Conservation (phyloP, 2,888 invertebrate genomes). For the Synanthedon tipuliformis region DNA sequence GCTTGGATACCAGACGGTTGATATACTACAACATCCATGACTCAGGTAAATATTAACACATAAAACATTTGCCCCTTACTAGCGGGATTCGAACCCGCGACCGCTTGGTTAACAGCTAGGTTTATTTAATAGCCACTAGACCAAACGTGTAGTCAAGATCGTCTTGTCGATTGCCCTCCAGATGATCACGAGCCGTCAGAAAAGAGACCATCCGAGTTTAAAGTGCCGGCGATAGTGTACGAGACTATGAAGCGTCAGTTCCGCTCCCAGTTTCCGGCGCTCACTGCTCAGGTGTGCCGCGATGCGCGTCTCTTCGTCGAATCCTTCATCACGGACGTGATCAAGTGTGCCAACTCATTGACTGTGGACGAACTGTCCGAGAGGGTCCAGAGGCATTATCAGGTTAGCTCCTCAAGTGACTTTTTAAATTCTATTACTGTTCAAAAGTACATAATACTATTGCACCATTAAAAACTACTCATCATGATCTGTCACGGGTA, state of each 20-base stretch:
- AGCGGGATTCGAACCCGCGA: no score
- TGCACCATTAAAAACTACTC: no score
- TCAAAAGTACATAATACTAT: no score
- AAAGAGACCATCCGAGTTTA: conserved; percentile 40
- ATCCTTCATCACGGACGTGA: conserved; percentile 73
- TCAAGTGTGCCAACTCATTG: conserved; percentile 70
- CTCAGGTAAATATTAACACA: no score
- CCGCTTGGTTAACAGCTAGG: no score
- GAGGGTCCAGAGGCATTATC: conserved; percentile 91
- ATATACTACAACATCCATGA: no score
- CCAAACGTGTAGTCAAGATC: no score
- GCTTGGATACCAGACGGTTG: no score
- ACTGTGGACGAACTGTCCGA: conserved; percentile 89
- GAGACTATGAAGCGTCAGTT: conserved; percentile 57
- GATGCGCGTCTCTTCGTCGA: conserved; percentile 78
- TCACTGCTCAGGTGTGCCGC: conserved; percentile 52
- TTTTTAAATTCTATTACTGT: neutral
- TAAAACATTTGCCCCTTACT: no score
- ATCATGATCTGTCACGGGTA: no score
- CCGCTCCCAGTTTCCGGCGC: conserved; percentile 51
- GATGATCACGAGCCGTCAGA: conserved; percentile 45
- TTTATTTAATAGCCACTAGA: no score
- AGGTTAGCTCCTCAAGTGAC: conserved; percentile 38
- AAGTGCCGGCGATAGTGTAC: conserved; percentile 43
- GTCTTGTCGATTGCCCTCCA: conserved; percentile 10